Conservation (phyloP, 2,113 vertebrate genomes). For the Dipodomys spectabilis region DNA sequence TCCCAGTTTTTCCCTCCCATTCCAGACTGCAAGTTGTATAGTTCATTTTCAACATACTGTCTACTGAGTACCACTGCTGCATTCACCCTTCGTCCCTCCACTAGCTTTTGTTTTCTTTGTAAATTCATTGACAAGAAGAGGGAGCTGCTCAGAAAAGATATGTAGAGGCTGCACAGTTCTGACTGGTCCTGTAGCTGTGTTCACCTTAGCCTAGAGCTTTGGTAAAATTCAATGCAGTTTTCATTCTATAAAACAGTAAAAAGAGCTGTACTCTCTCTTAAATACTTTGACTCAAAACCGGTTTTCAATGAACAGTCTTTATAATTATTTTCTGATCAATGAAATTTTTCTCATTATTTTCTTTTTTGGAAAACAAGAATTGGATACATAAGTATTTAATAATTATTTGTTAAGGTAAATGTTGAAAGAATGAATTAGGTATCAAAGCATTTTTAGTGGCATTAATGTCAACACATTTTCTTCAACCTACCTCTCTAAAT, state of each 20-base stretch:
- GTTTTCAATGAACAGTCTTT: background rate
- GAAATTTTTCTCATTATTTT: slow-evolving; percentile 14
- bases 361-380: slow-evolving; percentile 41
- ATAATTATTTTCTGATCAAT: background rate
- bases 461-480: background rate
- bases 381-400: background rate
- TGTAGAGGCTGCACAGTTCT: background rate
- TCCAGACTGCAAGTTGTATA: too few relatives aligned
- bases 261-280: background rate
- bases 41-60: too few relatives aligned
- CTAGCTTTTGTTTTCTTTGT: background rate
- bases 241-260: background rate
- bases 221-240: background rate
- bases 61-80: too few relatives aligned
- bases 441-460: slow-evolving; percentile 29
- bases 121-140: background rate
- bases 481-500: background rate
- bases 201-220: background rate
- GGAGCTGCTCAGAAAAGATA: background rate
- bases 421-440: slow-evolving; percentile 13
- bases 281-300: background rate
- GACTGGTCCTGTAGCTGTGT: background rate
- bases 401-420: background rate
- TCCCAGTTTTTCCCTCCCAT: too few relatives aligned
- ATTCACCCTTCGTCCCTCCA: too few relatives aligned